Base-by-base conservation (phyloP, 2,888 invertebrate species). In the Malacosoma neustria region DNA sequence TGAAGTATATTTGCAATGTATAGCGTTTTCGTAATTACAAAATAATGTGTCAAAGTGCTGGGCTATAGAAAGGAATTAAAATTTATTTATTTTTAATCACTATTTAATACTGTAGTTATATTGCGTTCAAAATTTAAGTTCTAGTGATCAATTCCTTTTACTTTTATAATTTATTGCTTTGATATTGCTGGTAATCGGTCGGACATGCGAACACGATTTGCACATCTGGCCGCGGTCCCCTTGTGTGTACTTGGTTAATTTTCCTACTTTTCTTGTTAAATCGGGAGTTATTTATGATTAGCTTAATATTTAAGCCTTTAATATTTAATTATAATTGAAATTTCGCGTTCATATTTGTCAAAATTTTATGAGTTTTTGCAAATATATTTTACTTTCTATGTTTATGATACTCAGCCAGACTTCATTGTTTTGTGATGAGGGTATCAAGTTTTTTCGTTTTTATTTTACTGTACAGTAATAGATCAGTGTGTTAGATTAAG, bases 21-120 rank as follows among this genome's bases (percentile, higher is more conserved):
- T 39, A 33, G 41, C 41, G 47, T 54, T 45, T 38, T 55, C 36
- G 42, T 41, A 41, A 49, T 52, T 61, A 58, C 62, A 71, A 67
- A 66, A 65, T 64, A 52, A 70, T 71, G 69, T 79, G 81, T 81
- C 80, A 79, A 72, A 72, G 68, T 73, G 60, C 63, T 64, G 63
- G 59, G 64, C 64, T 66, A 49, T 57, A 54, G 61, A 66, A 67
- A 68, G 66, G 61, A 71, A 63, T 63, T 65, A 68, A 43, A 73
- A 72, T 72, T 65, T 72, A 69, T 54, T 53, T 57, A 62, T 61
- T 59, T 67, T 49, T 51, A 52, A 49, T 65, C 52, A 48, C 36
- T 55, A 62, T 55, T 65, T 63, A 43, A 49, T 52, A 42, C 44
- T 55, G 43, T 58, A 54, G 54, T 55, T 54, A 46, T 42, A 37